These are phyloP conservation scores for Nasonia oneida DNA, from an alignment of 2,888 invertebrate species.

Conservation along the genomic window DNA sequence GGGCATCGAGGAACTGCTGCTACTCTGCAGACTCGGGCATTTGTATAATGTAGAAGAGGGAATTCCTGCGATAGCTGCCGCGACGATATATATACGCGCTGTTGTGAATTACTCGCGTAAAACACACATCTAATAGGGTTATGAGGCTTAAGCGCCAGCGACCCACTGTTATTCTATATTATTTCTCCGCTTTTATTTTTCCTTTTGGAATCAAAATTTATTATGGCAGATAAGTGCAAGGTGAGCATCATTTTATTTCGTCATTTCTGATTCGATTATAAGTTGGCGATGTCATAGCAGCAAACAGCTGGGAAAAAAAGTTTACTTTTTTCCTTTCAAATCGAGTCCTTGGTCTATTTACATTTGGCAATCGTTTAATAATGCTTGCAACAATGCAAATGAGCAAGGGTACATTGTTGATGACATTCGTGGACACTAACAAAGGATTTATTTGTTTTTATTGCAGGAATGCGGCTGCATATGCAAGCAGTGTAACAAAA, in stretches of 20 bases:
- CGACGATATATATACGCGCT: background rate
- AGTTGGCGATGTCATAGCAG: slow-evolving; percentile 8
- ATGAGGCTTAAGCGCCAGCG: slow-evolving; percentile 72
- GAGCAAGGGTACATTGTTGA: background rate
- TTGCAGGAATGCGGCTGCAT: slow-evolving; percentile 83
- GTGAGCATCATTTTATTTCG: slow-evolving; percentile 65
- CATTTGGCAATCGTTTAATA: background rate
- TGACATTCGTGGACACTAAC: background rate
- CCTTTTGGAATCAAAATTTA: slow-evolving; percentile 61
- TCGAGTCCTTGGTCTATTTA: background rate
- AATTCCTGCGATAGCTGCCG: background rate
- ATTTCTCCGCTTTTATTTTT: slow-evolving; percentile 66
- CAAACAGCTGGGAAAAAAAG: slow-evolving; percentile 29
- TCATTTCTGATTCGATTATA: background rate
- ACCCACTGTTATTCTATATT: slow-evolving; percentile 67
- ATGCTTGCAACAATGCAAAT: background rate
- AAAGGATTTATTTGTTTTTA: background rate
- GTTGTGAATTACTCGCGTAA: background rate
- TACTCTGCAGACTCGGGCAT: background rate
- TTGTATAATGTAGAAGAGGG: slow-evolving; percentile 4
- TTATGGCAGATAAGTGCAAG: slow-evolving; percentile 76
- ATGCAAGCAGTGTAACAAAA: slow-evolving; percentile 80
- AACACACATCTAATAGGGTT: slow-evolving; percentile 66
- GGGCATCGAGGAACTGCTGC: slow-evolving; percentile 13
- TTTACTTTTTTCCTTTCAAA: background rate